A percentile compares a stretch with the other conserved stretches of the same genome.
Conservation (phyloP, 2,888 invertebrate genomes). For the Ectemnius cavifrons region DNA sequence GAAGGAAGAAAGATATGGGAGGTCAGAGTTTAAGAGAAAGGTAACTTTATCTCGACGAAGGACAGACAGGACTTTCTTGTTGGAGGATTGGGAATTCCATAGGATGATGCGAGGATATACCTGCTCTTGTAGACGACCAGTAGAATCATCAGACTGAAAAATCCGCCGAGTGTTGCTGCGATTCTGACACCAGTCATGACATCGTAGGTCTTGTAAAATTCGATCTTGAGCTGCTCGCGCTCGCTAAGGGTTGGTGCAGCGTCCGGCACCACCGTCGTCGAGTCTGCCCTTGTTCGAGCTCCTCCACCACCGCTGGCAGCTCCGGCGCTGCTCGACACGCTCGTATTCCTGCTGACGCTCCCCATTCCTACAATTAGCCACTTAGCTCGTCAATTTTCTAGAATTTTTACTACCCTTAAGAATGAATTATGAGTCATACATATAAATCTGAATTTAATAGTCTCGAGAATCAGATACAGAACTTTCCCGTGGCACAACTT, state of each 20-base stretch:
- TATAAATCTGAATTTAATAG: too few relatives aligned
- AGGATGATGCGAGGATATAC: conserved; percentile 42
- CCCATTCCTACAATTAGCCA: conserved; percentile 68
- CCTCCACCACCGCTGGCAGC: background rate
- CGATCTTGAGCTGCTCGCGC: conserved; percentile 86
- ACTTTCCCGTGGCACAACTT: too few relatives aligned
- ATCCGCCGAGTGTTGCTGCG: conserved; percentile 93
- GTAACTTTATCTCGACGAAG: too few relatives aligned
- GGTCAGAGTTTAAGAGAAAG: too few relatives aligned
- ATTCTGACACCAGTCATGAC: conserved; percentile 96
- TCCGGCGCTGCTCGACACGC: conserved; percentile 73
- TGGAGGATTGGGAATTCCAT: too few relatives aligned
- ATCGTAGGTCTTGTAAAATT: conserved; percentile 94
- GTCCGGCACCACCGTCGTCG: conserved; percentile 79
- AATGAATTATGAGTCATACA: too few relatives aligned
- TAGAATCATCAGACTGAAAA: conserved; percentile 94
- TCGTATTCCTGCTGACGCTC: conserved; percentile 65
- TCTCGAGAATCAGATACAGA: too few relatives aligned
- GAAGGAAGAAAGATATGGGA: too few relatives aligned
- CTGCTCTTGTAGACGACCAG: conserved; percentile 93
- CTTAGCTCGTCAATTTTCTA: too few relatives aligned
- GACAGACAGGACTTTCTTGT: too few relatives aligned
- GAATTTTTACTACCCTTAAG: too few relatives aligned
- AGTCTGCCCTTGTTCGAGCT: conserved; percentile 78
- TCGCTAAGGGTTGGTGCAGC: conserved; percentile 78